Base-by-base conservation (phyloP, 2,888 invertebrate genomes). In the Trissonchulus sp. region DNA sequence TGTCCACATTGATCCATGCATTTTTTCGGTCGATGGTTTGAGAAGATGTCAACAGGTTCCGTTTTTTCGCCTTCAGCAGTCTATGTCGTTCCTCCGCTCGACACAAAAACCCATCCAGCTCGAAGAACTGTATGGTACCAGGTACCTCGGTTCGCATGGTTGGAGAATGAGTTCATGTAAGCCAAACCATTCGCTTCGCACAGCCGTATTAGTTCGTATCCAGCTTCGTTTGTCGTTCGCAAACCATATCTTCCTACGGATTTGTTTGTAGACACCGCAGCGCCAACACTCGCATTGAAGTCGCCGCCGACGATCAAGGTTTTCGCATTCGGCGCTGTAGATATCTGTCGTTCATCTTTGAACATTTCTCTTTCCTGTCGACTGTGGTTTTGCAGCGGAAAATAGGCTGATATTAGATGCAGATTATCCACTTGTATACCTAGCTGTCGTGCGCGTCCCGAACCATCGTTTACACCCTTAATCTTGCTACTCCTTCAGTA, bases 251-350 rank as follows among this genome's bases (percentile, higher is more conserved):
- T 30, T 65, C 65, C 65, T 30, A 18, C 28, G 8, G 65, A 30
- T 8, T n/a, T 65, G 31, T 30, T 30, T 34, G 31, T 18, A 30
- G 28, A 8, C 8, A 31, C 34, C 31, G 31, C 65, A 30, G 18
- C 34, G 15, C 65, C 65, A 34, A 65, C 65, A 31, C 34, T 30
- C 28, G 18, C 15, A 34, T 65, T 65, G 65, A 31, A 34, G n/a
- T 65, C 65, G 34, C 65, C 65, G 34, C 65, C 65, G 65, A 65
- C 34, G 65, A 65, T 65, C 34, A 65, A 34, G 8, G 34, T 65
- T 65, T 65, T 34, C 31, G 28, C 31, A 18, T 30, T 30, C 34
- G 28, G 65, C 15, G 31, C 28, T 18, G 28, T 34, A 34, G n/a
- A 30, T 31, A 65, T 65, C 34, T 65, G 31, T 30, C 34, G 65